Percentiles rank a stretch among this genome's conserved stretches.
Conservation (phyloP, 2,113 vertebrate genomes). For the Etheostoma cragini region DNA sequence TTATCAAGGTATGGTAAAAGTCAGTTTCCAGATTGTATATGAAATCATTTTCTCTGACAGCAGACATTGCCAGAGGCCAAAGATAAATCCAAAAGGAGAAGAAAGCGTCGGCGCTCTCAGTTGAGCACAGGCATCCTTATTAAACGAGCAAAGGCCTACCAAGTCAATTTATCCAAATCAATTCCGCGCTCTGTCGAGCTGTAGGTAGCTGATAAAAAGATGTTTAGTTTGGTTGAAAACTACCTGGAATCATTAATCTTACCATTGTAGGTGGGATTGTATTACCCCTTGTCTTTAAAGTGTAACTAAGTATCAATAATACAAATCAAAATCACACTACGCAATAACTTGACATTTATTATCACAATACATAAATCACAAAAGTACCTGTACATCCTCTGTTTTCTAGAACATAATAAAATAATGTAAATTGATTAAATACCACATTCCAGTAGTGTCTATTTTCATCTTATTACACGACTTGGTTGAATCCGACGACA, state of each 20-base stretch:
- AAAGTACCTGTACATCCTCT: neutral
- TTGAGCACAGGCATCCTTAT: constrained; percentile 1
- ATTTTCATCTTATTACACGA: too few species aligned
- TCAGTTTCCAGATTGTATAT: constrained; percentile 33
- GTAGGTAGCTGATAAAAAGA: constrained; percentile 29
- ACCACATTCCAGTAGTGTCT: too few species aligned
- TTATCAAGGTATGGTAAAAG: constrained; percentile 36
- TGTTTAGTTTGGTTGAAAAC: constrained; percentile 3
- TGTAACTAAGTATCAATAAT: neutral
- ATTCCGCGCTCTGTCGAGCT: constrained; percentile 20
- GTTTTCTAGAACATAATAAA: neutral
- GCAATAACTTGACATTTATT: neutral
- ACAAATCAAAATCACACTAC: neutral
- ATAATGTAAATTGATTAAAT: neutral
- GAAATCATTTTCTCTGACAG: constrained; percentile 24
- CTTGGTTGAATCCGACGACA: too few species aligned
- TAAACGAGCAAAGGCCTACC: constrained; percentile 6
- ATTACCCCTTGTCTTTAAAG: neutral
- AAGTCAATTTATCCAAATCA: constrained; percentile 28
- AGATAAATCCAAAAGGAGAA: constrained; percentile 26
- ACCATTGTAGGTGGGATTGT: neutral
- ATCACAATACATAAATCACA: neutral
- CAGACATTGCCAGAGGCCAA: constrained; percentile 5
- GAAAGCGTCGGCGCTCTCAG: constrained; percentile 11
- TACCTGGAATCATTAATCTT: neutral